Conservation (phyloP, 2,113 vertebrate genomes). For the Probosciger aterrimus region DNA sequence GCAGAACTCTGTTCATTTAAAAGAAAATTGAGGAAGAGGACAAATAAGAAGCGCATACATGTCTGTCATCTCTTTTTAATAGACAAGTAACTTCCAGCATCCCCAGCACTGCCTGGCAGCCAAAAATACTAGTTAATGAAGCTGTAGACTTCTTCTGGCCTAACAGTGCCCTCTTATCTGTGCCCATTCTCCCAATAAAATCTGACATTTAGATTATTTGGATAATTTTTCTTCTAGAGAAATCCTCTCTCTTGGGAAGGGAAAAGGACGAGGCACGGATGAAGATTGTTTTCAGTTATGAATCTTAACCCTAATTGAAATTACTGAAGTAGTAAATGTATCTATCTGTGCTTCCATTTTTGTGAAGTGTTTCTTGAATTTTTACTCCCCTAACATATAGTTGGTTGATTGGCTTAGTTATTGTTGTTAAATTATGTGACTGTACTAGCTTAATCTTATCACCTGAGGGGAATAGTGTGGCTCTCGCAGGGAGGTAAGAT, state of each 20-base stretch:
- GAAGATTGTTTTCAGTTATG: not conserved
- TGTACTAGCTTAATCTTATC: not conserved
- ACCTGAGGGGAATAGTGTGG: not conserved
- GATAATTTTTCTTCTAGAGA: not conserved
- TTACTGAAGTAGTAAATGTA: not conserved
- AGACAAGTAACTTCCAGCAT: not conserved
- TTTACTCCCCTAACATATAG: not conserved
- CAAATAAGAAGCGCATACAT: not conserved
- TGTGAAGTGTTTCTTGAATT: not conserved
- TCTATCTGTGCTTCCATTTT: not conserved
- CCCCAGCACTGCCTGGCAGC: not conserved
- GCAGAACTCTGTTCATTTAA: not conserved
- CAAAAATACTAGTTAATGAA: not conserved
- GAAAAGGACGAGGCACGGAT: not conserved
- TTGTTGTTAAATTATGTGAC: not conserved
- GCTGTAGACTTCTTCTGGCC: not conserved
- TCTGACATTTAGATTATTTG: not conserved
- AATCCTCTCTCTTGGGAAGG: not conserved
- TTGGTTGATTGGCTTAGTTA: not conserved
- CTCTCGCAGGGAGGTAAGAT: not conserved
- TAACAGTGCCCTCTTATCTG: not conserved
- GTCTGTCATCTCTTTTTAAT: not conserved
- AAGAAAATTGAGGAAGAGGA: not conserved
- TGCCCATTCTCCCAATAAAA: not conserved
- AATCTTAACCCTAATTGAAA: not conserved